Evolutionary conservation across 1,140 invertebrate genomes (phyloP).

Genomic region (Saccostrea glomerata): DNA sequence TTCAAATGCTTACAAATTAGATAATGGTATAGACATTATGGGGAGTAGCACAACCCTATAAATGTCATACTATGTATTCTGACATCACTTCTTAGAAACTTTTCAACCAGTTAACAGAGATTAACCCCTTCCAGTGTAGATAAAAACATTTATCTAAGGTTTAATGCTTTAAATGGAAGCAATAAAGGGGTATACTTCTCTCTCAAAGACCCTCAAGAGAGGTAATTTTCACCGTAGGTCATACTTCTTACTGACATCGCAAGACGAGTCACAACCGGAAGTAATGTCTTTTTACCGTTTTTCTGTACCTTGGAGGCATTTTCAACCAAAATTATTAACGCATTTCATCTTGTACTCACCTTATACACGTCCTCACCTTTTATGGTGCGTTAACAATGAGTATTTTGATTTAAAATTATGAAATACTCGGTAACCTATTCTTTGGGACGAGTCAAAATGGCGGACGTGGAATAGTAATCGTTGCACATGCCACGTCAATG

Average conservation of each 20-base stretch:
- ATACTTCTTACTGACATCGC: background rate
- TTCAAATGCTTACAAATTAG: too few species aligned
- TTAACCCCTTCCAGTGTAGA: too few species aligned
- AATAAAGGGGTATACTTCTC: background rate
- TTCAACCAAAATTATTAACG: background rate
- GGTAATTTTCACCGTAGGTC: background rate
- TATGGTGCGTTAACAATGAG: background rate
- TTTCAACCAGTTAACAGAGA: too few species aligned
- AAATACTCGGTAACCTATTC: background rate
- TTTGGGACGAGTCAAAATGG: constrained; percentile 60
- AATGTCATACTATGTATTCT: too few species aligned
- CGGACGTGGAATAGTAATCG: constrained; percentile 68
- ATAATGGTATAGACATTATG: too few species aligned
- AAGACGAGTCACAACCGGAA: constrained; percentile 10
- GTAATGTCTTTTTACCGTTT: background rate
- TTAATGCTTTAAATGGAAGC: too few species aligned
- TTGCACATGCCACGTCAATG: constrained; percentile 72
- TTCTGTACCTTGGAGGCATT: background rate
- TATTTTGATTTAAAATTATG: background rate
- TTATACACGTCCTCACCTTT: background rate
- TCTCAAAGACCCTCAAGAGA: background rate
- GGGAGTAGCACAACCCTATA: too few species aligned
- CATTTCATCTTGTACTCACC: background rate
- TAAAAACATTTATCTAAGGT: too few species aligned
- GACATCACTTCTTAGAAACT: too few species aligned